Conservation (phyloP, 2,113 vertebrate species). For the Anas platyrhynchos region DNA sequence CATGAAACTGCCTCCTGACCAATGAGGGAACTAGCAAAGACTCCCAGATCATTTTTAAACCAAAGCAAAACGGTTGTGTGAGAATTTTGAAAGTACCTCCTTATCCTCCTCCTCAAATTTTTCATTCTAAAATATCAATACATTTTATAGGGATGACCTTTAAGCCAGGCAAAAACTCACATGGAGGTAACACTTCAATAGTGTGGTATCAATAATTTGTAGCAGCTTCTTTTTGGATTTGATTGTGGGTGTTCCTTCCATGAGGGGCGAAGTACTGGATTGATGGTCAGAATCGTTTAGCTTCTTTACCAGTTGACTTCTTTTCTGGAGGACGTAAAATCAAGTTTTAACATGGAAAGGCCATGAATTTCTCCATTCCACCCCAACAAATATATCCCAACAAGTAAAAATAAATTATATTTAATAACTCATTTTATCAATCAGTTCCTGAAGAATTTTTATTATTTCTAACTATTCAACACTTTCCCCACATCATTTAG, state of each 20-base stretch:
- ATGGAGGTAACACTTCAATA: slow-evolving; percentile 97
- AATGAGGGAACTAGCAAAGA: not conserved
- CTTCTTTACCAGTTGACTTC: slow-evolving; percentile 95
- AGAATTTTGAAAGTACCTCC: not conserved
- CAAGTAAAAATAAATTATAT: not conserved
- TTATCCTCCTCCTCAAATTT: not conserved
- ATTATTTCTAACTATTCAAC: not conserved
- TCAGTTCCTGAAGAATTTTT: not conserved
- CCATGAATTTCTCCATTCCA: not conserved
- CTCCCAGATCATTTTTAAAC: not conserved
- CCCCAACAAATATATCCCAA: not conserved
- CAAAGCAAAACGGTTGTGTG: not conserved
- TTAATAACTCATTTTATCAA: not conserved
- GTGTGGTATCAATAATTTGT: slow-evolving; percentile 97
- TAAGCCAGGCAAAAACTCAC: slow-evolving; percentile 74
- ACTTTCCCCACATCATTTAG: not conserved
- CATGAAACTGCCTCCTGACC: not conserved
- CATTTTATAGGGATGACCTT: not conserved
- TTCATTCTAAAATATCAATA: not conserved
- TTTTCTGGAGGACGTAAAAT: slow-evolving; percentile 82
- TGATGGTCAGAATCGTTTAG: slow-evolving; percentile 93
- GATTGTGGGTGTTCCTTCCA: slow-evolving; percentile 97
- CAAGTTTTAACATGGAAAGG: not conserved
- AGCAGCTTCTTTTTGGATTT: slow-evolving; percentile 97
- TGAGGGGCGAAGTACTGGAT: slow-evolving; percentile 91